Evolutionary conservation across 2,888 invertebrate genomes (phyloP).

Genomic region (Leptinotarsa peninsularis): DNA sequence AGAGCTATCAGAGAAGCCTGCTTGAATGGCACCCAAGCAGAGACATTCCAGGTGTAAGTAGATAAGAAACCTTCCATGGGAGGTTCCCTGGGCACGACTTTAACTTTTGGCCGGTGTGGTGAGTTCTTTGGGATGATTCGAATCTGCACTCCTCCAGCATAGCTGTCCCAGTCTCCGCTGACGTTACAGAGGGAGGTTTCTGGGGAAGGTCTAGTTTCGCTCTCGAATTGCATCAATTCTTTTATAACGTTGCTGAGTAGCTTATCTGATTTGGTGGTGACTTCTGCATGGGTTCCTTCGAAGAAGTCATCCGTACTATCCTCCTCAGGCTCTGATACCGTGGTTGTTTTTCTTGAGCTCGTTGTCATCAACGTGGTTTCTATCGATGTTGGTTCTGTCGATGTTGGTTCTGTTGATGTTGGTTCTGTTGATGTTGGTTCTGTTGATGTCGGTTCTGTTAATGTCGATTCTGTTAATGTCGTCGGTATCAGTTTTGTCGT

Average conservation of each 20-base stretch:
- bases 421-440: too few relatives aligned
- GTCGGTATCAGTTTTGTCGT: too few relatives aligned
- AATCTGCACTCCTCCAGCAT: conserved; percentile 42
- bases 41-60: conserved; percentile 55
- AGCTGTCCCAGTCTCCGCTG: conserved; percentile 45
- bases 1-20: conserved; percentile 56
- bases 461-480: too few relatives aligned
- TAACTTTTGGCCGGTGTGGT: conserved; percentile 22
- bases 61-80: conserved; percentile 56
- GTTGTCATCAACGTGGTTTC: not conserved
- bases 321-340: not conserved
- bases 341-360: conserved; percentile 42
- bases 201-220: conserved; percentile 31
- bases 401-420: too few relatives aligned
- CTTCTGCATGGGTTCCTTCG: not conserved
- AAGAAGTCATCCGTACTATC: conserved; percentile 1
- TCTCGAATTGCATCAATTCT: conserved; percentile 40
- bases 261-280: conserved; percentile 18
- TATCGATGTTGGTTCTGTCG: not conserved
- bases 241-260: conserved; percentile 40
- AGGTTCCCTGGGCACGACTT: conserved; percentile 40
- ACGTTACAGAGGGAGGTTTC: conserved; percentile 36
- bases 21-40: conserved; percentile 54
- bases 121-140: conserved; percentile 25
- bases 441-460: too few relatives aligned